Evolutionary conservation across 1,140 invertebrate species (phyloP).

Genomic region (Marisa cornuarietis): DNA sequence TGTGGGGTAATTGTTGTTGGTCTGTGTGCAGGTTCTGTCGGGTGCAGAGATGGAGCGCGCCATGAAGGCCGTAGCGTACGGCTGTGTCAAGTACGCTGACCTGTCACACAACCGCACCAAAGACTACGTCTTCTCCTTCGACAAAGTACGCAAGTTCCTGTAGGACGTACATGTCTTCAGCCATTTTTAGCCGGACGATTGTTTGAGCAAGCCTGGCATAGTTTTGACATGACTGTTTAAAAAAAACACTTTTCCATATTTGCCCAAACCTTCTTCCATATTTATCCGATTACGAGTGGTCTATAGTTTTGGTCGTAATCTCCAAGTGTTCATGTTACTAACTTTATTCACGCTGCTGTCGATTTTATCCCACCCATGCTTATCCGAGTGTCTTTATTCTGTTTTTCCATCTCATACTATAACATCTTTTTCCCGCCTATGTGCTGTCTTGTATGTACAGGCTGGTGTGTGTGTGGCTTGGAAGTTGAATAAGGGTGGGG

Average conservation of each 20-base stretch:
- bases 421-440: not conserved
- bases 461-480: too few species aligned
- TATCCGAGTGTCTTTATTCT: not conserved
- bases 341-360: not conserved
- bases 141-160: slow-evolving; percentile 73
- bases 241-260: not conserved
- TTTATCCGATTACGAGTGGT: not conserved
- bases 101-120: slow-evolving; percentile 90
- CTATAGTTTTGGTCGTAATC: not conserved
- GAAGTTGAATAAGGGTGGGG: not conserved
- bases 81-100: slow-evolving; percentile 99
- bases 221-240: not conserved
- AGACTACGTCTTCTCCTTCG: slow-evolving; percentile 99
- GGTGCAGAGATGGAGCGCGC: slow-evolving; percentile 84
- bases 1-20: slow-evolving; percentile 20
- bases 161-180: too few species aligned
- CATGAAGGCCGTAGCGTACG: slow-evolving; percentile 92
- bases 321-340: not conserved
- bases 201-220: not conserved
- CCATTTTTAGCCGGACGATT: too few species aligned
- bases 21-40: slow-evolving; percentile 74
- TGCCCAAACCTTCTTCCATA: not conserved
- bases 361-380: not conserved
- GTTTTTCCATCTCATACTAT: not conserved
- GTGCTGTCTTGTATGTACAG: not conserved